A percentile compares a stretch with the other conserved stretches of the same genome.
phyloP scores from a whole-genome alignment of 2,797 vertebrate species.

The Sebastes variabilis region DNA sequence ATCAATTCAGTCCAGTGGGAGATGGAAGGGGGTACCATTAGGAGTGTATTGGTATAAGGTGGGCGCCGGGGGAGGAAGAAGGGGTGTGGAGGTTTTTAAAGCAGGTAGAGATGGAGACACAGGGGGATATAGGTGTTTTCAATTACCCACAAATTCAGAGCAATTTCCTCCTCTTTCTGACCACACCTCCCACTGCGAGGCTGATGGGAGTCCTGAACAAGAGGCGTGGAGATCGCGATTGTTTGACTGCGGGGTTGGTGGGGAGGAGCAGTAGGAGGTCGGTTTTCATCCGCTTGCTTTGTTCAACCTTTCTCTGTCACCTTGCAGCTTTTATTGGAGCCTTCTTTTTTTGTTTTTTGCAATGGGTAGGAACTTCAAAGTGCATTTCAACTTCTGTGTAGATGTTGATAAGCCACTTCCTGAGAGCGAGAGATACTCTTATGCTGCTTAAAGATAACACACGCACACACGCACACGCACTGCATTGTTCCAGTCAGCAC shows the following conservation, averaged over 20 bases:
- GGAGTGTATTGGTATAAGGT: constrained; percentile 62
- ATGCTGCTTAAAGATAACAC: constrained; percentile 50
- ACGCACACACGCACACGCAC: background rate
- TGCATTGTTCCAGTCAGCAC: constrained; percentile 37
- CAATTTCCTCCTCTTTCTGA: constrained; percentile 83
- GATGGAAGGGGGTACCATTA: constrained; percentile 75
- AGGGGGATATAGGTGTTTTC: constrained; percentile 81
- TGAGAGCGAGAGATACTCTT: constrained; percentile 46
- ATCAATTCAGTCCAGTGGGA: constrained; percentile 81
- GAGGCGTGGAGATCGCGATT: constrained; percentile 74
- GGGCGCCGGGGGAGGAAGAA: constrained; percentile 52
- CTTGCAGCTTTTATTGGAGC: constrained; percentile 66
- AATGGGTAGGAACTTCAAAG: constrained; percentile 61
- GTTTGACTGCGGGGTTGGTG: constrained; percentile 68
- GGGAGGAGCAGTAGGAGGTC: constrained; percentile 62
- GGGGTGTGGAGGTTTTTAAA: constrained; percentile 61
- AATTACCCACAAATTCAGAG: constrained; percentile 82
- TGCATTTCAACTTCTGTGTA: constrained; percentile 60
- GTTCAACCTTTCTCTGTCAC: constrained; percentile 77
- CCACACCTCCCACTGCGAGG: constrained; percentile 77
- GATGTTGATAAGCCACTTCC: constrained; percentile 70
- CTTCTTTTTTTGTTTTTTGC: constrained; percentile 16
- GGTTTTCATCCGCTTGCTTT: constrained; percentile 61
- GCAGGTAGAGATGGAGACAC: constrained; percentile 62
- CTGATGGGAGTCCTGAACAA: constrained; percentile 81